Evolutionary conservation across 1,140 invertebrate species (phyloP).

Genomic region (Rhynchophorus ferrugineus): DNA sequence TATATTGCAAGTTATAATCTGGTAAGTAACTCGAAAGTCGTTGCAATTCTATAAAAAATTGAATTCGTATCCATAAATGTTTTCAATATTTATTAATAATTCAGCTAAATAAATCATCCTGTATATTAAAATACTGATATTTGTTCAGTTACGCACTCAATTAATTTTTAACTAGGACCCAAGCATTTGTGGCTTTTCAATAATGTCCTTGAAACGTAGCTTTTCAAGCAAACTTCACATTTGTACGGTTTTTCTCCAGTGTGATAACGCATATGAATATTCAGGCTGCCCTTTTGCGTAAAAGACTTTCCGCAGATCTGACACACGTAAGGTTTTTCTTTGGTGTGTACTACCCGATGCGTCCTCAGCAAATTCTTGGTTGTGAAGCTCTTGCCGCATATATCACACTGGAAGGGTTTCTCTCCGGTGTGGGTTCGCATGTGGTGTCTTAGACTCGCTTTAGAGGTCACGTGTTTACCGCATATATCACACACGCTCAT

Average conservation of each 20-base stretch:
- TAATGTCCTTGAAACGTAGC: slow-evolving; percentile 43
- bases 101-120: too few species aligned
- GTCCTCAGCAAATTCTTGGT: slow-evolving; percentile 43
- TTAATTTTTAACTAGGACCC: slow-evolving; percentile 2
- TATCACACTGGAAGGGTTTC: slow-evolving; percentile 60
- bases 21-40: too few species aligned
- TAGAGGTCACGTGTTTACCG: slow-evolving; percentile 26
- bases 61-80: too few species aligned
- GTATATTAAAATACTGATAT: too few species aligned
- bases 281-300: slow-evolving; percentile 30
- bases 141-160: too few species aligned
- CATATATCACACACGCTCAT: slow-evolving; percentile 49
- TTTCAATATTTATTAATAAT: too few species aligned
- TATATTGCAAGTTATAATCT: too few species aligned
- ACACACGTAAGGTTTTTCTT: slow-evolving; percentile 39
- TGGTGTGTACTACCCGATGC: slow-evolving; percentile 47
- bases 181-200: slow-evolving; percentile 53
- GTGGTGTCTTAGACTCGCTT: slow-evolving; percentile 40
- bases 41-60: too few species aligned
- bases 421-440: slow-evolving; percentile 63
- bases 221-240: slow-evolving; percentile 39
- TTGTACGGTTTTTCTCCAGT: slow-evolving; percentile 43
- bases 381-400: slow-evolving; percentile 54
- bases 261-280: slow-evolving; percentile 57
- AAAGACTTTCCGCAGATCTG: slow-evolving; percentile 35